These are phyloP conservation scores for Acrocyrtus sp. DNA, from an alignment of 2,888 invertebrate species.

Conservation along the genomic window DNA sequence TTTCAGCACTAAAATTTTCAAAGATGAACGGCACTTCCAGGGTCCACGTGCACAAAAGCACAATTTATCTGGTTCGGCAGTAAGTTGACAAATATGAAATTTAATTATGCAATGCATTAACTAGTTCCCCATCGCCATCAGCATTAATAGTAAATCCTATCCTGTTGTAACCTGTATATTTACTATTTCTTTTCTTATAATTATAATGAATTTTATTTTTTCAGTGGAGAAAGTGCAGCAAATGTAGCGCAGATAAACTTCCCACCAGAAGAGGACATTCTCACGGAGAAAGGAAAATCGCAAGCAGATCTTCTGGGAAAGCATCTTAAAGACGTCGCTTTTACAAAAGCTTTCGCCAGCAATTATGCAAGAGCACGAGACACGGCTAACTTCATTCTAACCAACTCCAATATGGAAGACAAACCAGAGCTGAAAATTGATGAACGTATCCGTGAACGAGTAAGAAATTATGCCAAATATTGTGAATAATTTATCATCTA, in stretches of 20 bases:
- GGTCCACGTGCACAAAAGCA: conserved; percentile 16
- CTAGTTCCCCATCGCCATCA: too few species aligned
- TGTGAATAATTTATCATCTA: not conserved
- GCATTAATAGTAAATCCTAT: too few species aligned
- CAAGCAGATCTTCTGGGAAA: conserved; percentile 45
- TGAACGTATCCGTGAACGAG: conserved; percentile 38
- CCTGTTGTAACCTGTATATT: not conserved
- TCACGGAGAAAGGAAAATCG: conserved; percentile 37
- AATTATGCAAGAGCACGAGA: conserved; percentile 39
- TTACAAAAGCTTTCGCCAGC: conserved; percentile 41
- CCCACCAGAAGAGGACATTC: conserved; percentile 33
- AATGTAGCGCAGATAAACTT: conserved; percentile 40
- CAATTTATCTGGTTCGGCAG: conserved; percentile 45
- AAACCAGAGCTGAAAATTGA: conserved; percentile 32
- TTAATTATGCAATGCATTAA: conserved; percentile 4
- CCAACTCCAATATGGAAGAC: conserved; percentile 21
- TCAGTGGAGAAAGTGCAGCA: conserved; percentile 38
- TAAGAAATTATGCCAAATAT: not conserved
- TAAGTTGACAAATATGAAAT: conserved; percentile 20
- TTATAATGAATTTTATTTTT: too few species aligned
- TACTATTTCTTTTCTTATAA: too few species aligned
- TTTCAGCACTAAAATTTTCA: not conserved
- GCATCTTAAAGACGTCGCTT: conserved; percentile 40
- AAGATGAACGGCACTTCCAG: conserved; percentile 9
- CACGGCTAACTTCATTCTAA: conserved; percentile 37